Base-by-base conservation (phyloP, 2,888 invertebrate genomes). In the Apoderus coryli region DNA sequence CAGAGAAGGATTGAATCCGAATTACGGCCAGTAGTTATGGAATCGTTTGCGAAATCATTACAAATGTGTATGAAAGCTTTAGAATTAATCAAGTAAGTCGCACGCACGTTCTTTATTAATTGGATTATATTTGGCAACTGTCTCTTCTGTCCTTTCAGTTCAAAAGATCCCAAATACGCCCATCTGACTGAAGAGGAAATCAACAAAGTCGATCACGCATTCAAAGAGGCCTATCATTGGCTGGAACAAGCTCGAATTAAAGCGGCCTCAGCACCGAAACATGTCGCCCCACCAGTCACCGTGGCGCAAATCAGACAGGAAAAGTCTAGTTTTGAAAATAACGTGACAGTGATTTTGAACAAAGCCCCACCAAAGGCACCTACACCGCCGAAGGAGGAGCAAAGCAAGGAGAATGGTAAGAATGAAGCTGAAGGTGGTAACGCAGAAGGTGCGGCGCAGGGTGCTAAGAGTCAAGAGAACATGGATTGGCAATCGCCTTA, bases 321-420 rank as follows among this genome's bases (percentile, higher is more conserved):
- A 55, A 70, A 74, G 59, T 72, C 76, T 63, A 79, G 76, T 46
- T 65, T 69, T 44, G 65, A 67, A 47, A 61, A 50, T 44, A 53
- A 53, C 26, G 69, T 76, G 24, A 69, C 67, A 49, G 79, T 88
- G 4, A 78, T 93, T 40, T 60, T 93, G 40, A 88, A 80, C 58
- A 89, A 89, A 56, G 84, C 88, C 29, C 88, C 88, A 57, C 92
- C 93, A 4, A 88, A 89, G 58, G 69, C 70, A 10, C 68, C 69
- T 24, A 61, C 68, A 2, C 69, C 69, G 26, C 69, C 70, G 22
- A 64, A 67, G 46, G 42, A 64, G 35, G 61, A 63, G 6, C n/a
- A n/a, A n/a, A n/a, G n/a, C n/a, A 57, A 60, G 35, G 43, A 50
- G 23, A 36, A 42, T 12, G 32, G 40, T 16, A 34, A 27, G n/a